These are phyloP conservation scores for Meteorus colon DNA, from an alignment of 2,888 invertebrate species.

Conservation along the genomic window DNA sequence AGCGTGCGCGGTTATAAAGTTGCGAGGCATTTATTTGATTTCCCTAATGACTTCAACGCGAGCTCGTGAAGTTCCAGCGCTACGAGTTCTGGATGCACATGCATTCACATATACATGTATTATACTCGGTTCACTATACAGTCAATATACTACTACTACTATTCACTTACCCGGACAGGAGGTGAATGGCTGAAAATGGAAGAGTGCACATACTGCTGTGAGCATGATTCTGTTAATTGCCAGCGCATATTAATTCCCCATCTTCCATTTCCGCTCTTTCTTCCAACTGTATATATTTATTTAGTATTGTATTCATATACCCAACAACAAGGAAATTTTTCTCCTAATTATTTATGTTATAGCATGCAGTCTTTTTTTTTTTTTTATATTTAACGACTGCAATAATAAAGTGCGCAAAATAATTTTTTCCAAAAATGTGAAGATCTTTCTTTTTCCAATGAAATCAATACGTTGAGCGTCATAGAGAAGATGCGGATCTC, in stretches of 20 bases:
- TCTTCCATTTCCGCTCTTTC: background rate
- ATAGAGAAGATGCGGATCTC: background rate
- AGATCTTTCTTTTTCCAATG: too few relatives aligned
- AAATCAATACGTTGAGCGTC: too few relatives aligned
- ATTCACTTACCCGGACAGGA: background rate
- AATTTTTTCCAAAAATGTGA: too few relatives aligned
- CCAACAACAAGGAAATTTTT: background rate
- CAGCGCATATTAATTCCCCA: slow-evolving; percentile 24
- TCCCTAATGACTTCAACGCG: slow-evolving; percentile 57
- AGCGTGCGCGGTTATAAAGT: slow-evolving; percentile 40
- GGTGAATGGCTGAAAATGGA: slow-evolving; percentile 19
- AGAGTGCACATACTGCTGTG: slow-evolving; percentile 16
- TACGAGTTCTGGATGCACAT: slow-evolving; percentile 1
- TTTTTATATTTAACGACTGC: too few relatives aligned
- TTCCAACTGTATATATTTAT: background rate
- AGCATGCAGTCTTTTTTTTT: too few relatives aligned
- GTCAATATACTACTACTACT: background rate
- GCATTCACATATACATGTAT: slow-evolving; percentile 2
- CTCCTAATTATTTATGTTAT: background rate
- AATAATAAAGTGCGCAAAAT: too few relatives aligned
- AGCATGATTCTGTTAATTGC: slow-evolving; percentile 32
- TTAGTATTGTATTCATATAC: background rate
- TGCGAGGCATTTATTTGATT: slow-evolving; percentile 53
- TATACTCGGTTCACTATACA: background rate
- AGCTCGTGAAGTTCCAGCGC: slow-evolving; percentile 40